A percentile compares a stretch with the other conserved stretches of the same genome.
phyloP scores from a whole-genome alignment of 2,797 vertebrate genomes.

The Pelobates cultripes region DNA sequence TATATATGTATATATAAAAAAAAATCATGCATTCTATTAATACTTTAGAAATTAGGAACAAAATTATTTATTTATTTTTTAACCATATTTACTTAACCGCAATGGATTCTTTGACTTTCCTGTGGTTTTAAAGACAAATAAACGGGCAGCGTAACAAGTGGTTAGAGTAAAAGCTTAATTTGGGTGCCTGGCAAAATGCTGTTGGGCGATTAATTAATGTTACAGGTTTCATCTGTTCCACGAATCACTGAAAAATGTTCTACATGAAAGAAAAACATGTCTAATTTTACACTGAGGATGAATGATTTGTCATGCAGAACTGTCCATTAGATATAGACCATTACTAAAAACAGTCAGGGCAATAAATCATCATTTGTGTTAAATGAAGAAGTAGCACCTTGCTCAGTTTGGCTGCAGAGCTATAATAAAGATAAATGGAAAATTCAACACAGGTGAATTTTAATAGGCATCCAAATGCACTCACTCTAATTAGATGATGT shows the following conservation, averaged over 20 bases:
- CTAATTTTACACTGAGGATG: constrained; percentile 64
- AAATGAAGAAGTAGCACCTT: constrained; percentile 69
- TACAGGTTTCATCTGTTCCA: constrained; percentile 55
- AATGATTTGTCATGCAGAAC: constrained; percentile 67
- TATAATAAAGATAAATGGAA: constrained; percentile 78
- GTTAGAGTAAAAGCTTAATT: constrained; percentile 36
- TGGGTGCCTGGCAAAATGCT: constrained; percentile 46
- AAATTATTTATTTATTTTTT: no score
- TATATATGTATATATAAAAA: no score
- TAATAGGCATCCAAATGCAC: constrained; percentile 71
- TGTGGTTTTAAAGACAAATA: constrained; percentile 43
- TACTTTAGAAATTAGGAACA: no score
- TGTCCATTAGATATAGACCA: constrained; percentile 65
- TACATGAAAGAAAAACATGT: constrained; percentile 62
- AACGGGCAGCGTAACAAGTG: constrained; percentile 48
- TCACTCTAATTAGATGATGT: constrained; percentile 75
- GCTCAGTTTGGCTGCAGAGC: constrained; percentile 63
- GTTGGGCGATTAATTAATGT: constrained; percentile 58
- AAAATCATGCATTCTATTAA: no score
- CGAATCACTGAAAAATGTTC: constrained; percentile 57
- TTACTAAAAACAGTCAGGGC: constrained; percentile 64
- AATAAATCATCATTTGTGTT: constrained; percentile 74
- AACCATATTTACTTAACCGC: no score
- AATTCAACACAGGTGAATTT: constrained; percentile 74
- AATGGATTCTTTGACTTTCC: not conserved